Evolutionary conservation across 2,113 vertebrate genomes (phyloP), one percentile per base, ranked within the genome.

Genomic region (Rafetus swinhoei): DNA sequence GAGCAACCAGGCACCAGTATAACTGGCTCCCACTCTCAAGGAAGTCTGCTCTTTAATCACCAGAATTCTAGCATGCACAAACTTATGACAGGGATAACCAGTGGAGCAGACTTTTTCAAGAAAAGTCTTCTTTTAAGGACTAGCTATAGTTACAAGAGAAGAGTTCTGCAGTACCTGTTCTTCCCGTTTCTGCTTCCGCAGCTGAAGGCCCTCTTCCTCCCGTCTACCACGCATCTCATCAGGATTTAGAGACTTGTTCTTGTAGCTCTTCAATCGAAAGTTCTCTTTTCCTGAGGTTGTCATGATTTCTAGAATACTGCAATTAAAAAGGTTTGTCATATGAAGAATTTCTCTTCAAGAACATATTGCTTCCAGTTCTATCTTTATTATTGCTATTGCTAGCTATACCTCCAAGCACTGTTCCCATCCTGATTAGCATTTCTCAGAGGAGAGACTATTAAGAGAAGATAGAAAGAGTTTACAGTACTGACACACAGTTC

Each of bases 231-330:
- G 98, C 99, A 99, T 99, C 95, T 99, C 99, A 29, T 99, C 99
- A 50, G 99, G 98, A 96, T 99, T 99, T 81, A 99, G 98, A 50
- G 99, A 99, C 96, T 99, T 99, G 98, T 99, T 99, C 98, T 99
- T 99, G 95, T 99, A 99, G 98, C 99, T 99, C 97, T 99, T 99
- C 95, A 99, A 98, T 94, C 99, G 99, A 95, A 99, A 99, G 97
- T 99, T 99, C 94, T 99, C 99, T 97, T 99, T 99, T 98, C 98
- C 98, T 97, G 99, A 98, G 97, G 99, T 99, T 94, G 99, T 99
- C 98, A 98, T 99, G 98, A 85, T 98, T 98, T 97, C 99, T 99
- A 95, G 52, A 84, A 79, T 14, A 81, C 81, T 1, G 2, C 3
- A 59, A 90, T 88, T 12, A 19, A 79, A 87, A 60, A 86, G 18